Percentiles rank a stretch among this genome's conserved stretches.
phyloP scores from a whole-genome alignment of 2,113 vertebrate genomes.

The Chaetodon auriga region DNA sequence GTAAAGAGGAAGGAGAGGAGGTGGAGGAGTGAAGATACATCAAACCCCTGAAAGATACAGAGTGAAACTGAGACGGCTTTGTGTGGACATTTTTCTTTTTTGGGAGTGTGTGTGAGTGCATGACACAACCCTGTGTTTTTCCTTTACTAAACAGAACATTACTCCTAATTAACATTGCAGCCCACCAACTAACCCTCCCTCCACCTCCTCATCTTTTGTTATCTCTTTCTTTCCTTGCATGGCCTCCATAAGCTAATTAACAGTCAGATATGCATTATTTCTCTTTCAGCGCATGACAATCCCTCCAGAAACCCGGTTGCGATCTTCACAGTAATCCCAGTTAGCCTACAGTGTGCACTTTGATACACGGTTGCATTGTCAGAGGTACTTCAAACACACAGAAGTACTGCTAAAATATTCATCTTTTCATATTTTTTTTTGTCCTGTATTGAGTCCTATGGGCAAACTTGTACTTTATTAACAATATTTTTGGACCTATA shows the following conservation, averaged over 20 bases:
- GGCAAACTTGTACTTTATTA: neutral
- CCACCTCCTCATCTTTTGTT: slow-evolving; percentile 2
- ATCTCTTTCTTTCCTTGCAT: neutral
- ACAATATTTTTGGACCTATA: no score
- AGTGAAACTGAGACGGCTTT: neutral
- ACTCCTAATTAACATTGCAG: slow-evolving; percentile 40
- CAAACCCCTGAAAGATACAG: neutral
- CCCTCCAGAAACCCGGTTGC: slow-evolving; percentile 34
- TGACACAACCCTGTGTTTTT: slow-evolving; percentile 10
- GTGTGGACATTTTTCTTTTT: neutral
- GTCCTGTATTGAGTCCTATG: neutral
- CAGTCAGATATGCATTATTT: slow-evolving; percentile 20
- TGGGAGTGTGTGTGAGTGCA: neutral
- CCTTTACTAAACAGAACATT: slow-evolving; percentile 44
- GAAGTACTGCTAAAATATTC: slow-evolving; percentile 10
- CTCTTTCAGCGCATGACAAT: neutral
- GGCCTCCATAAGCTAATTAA: slow-evolving; percentile 69
- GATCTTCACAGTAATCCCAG: slow-evolving; percentile 54
- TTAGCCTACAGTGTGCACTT: neutral
- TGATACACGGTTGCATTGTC: neutral
- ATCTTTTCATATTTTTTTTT: neutral
- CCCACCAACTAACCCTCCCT: neutral
- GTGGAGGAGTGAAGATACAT: slow-evolving; percentile 23
- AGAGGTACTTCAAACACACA: neutral
- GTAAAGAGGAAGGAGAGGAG: slow-evolving; percentile 30